Evolutionary conservation across 2,888 invertebrate genomes (phyloP), one percentile per base, ranked within the genome.

Genomic region (Scelioninae gen. 1): DNA sequence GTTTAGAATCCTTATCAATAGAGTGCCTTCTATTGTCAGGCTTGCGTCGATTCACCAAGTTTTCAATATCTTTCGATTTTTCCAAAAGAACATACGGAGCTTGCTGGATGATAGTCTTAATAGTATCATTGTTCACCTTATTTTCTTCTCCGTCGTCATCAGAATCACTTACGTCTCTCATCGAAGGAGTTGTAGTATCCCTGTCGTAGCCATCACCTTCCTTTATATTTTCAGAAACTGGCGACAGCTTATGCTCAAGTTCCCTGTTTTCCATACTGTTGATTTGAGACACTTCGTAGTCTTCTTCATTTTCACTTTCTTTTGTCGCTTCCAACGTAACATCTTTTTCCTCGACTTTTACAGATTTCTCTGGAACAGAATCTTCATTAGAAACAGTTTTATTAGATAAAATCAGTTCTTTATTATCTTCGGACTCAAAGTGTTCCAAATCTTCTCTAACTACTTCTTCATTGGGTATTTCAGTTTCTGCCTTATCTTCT

Each of bases 51-150:
- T 38, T 69, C 0, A 83, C 76, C 63, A 85, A 32, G 11, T 79
- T 76, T 4, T 86, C 85, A 3, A 83, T 72, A 7, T 83, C 81
- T 7, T 82, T 69, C 0, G 83, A 81, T 15, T 86, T 87, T 53
- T 87, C 85, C 1, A 87, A 11, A 0, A 86, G 10, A 31, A 86
- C 87, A 32, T 80, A 71, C 0, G 86, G 87, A 15, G 71, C 76
- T 40, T 84, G 85, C 43, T 84, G 84, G 9, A 84, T 82, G 9
- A 84, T 82, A n/a, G 55, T 79, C 15, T 76, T 82, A 3, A 82
- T 82, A 8, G 55, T 32, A 13, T 71, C 43, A 10, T 71, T 53
- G 1, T 40, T 11, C 5, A 32, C 56, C 15, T 68, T 66, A 10
- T 49, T 31, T 55, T 56, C 45, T 1, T 65, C 62, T 15, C 11